Evolutionary conservation across 1,140 invertebrate species (phyloP).

Genomic region (Cydia pomonella): DNA sequence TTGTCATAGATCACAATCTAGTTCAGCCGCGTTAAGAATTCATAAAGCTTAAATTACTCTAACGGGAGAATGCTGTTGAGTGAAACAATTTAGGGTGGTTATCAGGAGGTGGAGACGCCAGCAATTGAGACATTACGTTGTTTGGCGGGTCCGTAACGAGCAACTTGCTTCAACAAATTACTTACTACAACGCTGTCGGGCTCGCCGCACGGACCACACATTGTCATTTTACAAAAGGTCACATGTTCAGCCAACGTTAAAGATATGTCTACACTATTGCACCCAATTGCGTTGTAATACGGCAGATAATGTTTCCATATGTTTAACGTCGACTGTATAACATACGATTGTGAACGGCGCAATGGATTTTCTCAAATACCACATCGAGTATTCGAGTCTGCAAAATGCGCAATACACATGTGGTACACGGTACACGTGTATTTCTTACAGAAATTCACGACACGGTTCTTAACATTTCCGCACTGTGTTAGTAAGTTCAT

Average conservation of each 20-base stretch:
- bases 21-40: conserved; percentile 29
- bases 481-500: not conserved
- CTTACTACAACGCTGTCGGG: conserved; percentile 33
- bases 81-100: conserved; percentile 46
- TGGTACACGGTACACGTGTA: not conserved
- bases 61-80: conserved; percentile 42
- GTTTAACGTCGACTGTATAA: not conserved
- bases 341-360: not conserved
- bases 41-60: conserved; percentile 41
- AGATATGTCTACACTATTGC: not conserved
- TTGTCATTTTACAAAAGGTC: not conserved
- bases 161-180: conserved; percentile 48
- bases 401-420: not conserved
- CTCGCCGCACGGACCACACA: conserved; percentile 20
- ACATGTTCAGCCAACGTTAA: not conserved
- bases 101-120: conserved; percentile 37
- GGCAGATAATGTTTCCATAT: not conserved
- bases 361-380: not conserved
- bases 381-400: not conserved
- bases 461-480: not conserved
- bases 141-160: conserved; percentile 46
- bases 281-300: not conserved
- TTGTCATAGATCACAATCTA: conserved; percentile 28
- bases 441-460: not conserved
- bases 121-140: conserved; percentile 52